Conservation (phyloP, 2,888 invertebrate species). For the Drosophila longiperda region DNA sequence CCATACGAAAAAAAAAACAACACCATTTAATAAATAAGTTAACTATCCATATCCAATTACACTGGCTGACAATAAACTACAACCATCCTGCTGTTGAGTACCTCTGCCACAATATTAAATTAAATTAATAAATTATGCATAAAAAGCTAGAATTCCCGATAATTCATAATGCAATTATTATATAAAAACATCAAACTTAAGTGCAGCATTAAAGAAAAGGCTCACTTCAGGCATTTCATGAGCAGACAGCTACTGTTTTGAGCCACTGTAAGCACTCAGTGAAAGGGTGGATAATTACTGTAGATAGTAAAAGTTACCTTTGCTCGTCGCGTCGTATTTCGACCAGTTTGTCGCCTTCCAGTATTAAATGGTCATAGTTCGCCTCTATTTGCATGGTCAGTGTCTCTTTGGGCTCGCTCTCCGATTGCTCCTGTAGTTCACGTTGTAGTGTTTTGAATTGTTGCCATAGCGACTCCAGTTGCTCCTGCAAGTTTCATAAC, state of each 20-base stretch:
- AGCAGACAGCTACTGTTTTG: not conserved
- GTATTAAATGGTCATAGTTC: conserved; percentile 84
- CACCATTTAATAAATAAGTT: conserved; percentile 24
- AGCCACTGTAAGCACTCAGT: conserved; percentile 26
- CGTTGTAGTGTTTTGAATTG: conserved; percentile 84
- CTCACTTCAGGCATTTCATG: not conserved
- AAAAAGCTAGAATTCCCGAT: not conserved
- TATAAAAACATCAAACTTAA: not conserved
- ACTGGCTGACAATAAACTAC: conserved; percentile 16
- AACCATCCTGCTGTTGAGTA: not conserved
- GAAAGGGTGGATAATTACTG: conserved; percentile 31
- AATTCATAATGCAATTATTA: not conserved
- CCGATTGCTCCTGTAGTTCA: conserved; percentile 82
- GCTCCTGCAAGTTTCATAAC: conserved; percentile 62
- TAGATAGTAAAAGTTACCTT: conserved; percentile 60
- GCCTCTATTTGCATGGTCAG: conserved; percentile 84
- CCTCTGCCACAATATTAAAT: not conserved
- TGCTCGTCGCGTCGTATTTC: conserved; percentile 82
- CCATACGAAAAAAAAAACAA: conserved; percentile 29
- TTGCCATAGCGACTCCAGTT: conserved; percentile 83
- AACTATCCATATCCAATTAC: conserved; percentile 14
- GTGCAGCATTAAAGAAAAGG: not conserved
- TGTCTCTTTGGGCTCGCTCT: conserved; percentile 82
- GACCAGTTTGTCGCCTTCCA: conserved; percentile 83
- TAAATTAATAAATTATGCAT: not conserved